phyloP scores from a whole-genome alignment of 2,797 vertebrate species.

The Pterois miles region DNA sequence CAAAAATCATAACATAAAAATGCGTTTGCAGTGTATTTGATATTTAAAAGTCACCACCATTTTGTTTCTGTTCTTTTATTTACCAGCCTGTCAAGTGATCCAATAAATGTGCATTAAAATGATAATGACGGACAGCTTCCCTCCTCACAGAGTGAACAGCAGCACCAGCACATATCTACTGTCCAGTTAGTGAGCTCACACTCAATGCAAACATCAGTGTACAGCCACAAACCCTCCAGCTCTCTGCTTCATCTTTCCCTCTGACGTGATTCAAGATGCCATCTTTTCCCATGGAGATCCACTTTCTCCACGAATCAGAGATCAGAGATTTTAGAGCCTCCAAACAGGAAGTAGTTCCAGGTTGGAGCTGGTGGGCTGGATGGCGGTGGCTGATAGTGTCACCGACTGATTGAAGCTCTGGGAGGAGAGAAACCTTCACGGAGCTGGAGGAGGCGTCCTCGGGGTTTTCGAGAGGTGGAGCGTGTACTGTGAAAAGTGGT shows the following conservation, averaged over 20 bases:
- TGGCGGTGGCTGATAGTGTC: not conserved
- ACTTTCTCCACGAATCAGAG: not conserved
- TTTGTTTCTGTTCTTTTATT: too few relatives aligned
- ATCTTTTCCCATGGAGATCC: not conserved
- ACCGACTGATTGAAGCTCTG: not conserved
- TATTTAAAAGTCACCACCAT: too few relatives aligned
- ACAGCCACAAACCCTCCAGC: not conserved
- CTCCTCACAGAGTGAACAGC: not conserved
- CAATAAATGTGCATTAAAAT: not conserved
- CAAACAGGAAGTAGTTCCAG: not conserved
- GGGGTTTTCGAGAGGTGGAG: not conserved
- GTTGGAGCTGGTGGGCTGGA: not conserved
- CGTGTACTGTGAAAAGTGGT: not conserved
- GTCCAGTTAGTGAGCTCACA: not conserved
- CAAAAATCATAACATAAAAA: too few relatives aligned
- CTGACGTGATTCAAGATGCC: slow-evolving; percentile 15
- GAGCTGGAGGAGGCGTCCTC: not conserved
- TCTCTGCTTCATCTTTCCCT: not conserved
- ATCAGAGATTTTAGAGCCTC: not conserved
- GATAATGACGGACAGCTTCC: not conserved
- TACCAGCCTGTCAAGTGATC: too few relatives aligned
- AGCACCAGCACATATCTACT: not conserved
- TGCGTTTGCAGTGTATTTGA: too few relatives aligned
- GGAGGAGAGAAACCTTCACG: not conserved
- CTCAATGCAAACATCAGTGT: not conserved